Percentiles rank a stretch among this genome's conserved stretches.
These are phyloP conservation scores for Xylophagus ater DNA, from an alignment of 2,888 invertebrate species.

Conservation along the genomic window DNA sequence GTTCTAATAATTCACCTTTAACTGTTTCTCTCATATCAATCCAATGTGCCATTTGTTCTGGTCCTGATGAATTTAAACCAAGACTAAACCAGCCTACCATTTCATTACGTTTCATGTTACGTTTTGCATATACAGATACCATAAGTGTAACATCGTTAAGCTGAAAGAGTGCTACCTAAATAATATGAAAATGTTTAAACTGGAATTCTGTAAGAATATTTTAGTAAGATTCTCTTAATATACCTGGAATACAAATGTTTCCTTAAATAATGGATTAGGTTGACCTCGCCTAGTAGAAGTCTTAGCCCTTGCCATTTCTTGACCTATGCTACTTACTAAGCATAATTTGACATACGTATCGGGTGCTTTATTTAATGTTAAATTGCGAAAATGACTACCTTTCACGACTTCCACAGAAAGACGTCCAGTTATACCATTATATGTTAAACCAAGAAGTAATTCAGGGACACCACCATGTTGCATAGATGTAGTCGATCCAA, in stretches of 20 bases:
- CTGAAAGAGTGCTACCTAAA: constrained; percentile 86
- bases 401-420: constrained; percentile 77
- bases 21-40: constrained; percentile 79
- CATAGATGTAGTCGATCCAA: constrained; percentile 87
- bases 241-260: constrained; percentile 92
- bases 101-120: constrained; percentile 87
- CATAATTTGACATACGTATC: constrained; percentile 91
- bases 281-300: constrained; percentile 85
- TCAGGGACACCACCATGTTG: constrained; percentile 85
- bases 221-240: too few species aligned
- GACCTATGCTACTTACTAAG: constrained; percentile 82
- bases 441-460: constrained; percentile 76
- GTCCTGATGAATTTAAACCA: constrained; percentile 82
- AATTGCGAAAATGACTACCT: constrained; percentile 58
- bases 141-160: constrained; percentile 88
- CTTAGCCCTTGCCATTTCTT: constrained; percentile 87
- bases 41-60: constrained; percentile 89
- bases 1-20: constrained; percentile 80
- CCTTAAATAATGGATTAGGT: constrained; percentile 91
- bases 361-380: constrained; percentile 68
- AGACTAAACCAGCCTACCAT: constrained; percentile 96
- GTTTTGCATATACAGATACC: constrained; percentile 86
- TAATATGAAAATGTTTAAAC: too few species aligned
- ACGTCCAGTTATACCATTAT: constrained; percentile 87
- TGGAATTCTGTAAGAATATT: too few species aligned